These are phyloP conservation scores for Invenusta paracnida DNA, from an alignment of 2,888 invertebrate species.

Conservation along the genomic window DNA sequence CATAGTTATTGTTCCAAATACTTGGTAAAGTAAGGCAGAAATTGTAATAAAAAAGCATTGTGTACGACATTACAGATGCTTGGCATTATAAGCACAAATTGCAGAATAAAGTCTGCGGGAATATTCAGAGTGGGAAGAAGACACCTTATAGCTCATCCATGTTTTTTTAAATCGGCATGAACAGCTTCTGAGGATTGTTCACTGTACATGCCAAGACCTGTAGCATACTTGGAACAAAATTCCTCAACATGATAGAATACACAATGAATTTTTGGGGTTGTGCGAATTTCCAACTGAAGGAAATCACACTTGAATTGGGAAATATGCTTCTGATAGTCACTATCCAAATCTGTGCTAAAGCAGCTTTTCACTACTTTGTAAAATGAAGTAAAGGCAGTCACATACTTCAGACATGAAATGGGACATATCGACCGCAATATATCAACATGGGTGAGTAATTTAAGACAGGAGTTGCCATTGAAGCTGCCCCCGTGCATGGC, in stretches of 20 bases:
- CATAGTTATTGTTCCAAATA: conserved; percentile 26
- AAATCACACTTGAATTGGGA: conserved; percentile 26
- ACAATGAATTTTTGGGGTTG: conserved; percentile 33
- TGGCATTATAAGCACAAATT: conserved; percentile 26
- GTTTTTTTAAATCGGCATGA: conserved; percentile 4
- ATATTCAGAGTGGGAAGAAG: conserved; percentile 23
- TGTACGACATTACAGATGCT: conserved; percentile 26
- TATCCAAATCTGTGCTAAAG: conserved; percentile 26
- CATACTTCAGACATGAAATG: background rate
- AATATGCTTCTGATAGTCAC: conserved; percentile 27
- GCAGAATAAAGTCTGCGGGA: conserved; percentile 25
- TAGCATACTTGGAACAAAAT: conserved; percentile 14
- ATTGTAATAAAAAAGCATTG: conserved; percentile 16
- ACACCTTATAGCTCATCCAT: background rate
- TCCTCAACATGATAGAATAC: conserved; percentile 33
- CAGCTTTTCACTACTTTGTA: conserved; percentile 29
- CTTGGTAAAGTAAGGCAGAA: conserved; percentile 26
- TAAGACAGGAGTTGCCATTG: conserved; percentile 24
- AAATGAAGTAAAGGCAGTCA: conserved; percentile 27
- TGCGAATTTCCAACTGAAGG: conserved; percentile 28
- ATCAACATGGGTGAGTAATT: conserved; percentile 11
- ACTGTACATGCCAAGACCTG: conserved; percentile 27
- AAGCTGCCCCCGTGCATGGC: conserved; percentile 11
- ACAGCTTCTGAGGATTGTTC: conserved; percentile 32
- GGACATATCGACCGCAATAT: background rate